phyloP scores from a whole-genome alignment of 2,888 invertebrate genomes.

The Cotesia congregata region DNA sequence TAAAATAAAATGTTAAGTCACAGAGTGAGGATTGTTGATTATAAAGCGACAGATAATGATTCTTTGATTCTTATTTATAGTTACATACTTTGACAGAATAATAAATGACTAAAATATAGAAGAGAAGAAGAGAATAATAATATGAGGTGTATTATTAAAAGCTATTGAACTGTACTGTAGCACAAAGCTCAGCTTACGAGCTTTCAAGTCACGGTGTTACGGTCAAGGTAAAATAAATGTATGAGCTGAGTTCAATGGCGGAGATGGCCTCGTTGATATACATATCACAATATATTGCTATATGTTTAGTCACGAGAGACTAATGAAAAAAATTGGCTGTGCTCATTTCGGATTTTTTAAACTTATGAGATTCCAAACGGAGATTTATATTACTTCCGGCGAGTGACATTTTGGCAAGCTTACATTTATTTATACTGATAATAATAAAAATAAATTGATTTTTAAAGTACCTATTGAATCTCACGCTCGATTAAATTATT shows the following conservation, averaged over 20 bases:
- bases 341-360: neutral
- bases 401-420: neutral
- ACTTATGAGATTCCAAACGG: neutral
- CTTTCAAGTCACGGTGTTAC: constrained; percentile 1
- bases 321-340: neutral
- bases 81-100: neutral
- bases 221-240: neutral
- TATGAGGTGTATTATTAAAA: neutral
- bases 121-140: no score
- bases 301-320: neutral
- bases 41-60: no score
- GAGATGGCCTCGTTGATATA: neutral
- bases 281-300: neutral
- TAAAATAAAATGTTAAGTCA: no score
- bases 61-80: no score
- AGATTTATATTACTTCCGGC: neutral
- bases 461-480: neutral
- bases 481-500: neutral
- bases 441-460: neutral
- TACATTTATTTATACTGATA: neutral
- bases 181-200: neutral
- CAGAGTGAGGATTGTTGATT: no score
- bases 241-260: neutral
- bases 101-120: neutral
- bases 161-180: neutral